These are phyloP conservation scores for Anabacerthia variegaticeps DNA, from an alignment of 2,797 vertebrate genomes.

Conservation along the genomic window DNA sequence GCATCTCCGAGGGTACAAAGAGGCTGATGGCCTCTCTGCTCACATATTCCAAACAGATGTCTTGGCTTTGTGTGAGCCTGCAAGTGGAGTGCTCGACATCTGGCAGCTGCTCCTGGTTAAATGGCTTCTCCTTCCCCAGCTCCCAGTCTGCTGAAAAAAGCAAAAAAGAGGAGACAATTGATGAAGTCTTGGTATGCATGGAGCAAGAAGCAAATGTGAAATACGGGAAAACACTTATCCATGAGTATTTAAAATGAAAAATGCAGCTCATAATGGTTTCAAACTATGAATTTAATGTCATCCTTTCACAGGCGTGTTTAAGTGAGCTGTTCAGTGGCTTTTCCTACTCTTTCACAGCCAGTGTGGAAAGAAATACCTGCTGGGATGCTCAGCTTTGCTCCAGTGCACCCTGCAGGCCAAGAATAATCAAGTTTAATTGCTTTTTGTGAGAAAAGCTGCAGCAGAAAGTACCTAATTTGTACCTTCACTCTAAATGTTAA, in stretches of 20 bases:
- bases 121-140: not conserved
- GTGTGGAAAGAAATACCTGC: not conserved
- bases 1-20: not conserved
- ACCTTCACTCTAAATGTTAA: not conserved
- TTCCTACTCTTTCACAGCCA: not conserved
- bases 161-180: not conserved
- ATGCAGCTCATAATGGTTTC: not conserved
- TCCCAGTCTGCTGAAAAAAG: rapidly evolving
- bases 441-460: not conserved
- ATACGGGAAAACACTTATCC: not conserved
- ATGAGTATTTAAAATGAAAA: not conserved
- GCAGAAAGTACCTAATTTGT: not conserved
- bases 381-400: not conserved
- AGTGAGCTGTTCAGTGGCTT: not conserved
- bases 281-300: not conserved
- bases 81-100: not conserved
- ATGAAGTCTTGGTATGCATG: not conserved
- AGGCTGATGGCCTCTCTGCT: not conserved
- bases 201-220: not conserved
- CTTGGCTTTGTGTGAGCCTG: not conserved
- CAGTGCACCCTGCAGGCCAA: not conserved
- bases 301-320: not conserved
- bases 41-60: not conserved
- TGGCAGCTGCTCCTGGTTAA: not conserved
- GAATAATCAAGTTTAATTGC: not conserved